phyloP scores from a whole-genome alignment of 2,113 vertebrate genomes.

The Trichechus manatus region DNA sequence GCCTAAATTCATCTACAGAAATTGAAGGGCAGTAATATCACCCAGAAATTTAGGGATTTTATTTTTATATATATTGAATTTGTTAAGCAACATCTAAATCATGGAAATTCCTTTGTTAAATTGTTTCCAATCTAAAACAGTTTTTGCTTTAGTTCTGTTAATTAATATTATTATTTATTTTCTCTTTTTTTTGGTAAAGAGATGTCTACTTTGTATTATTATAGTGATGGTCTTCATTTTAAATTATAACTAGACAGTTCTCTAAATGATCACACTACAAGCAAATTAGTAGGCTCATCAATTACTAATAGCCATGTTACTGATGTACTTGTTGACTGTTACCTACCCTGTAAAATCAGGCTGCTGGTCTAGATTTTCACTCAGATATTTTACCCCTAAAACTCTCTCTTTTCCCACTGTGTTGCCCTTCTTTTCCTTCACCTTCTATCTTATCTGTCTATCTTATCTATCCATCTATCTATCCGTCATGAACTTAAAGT shows the following conservation, averaged over 20 bases:
- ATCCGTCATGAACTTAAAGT: background rate
- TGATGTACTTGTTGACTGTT: background rate
- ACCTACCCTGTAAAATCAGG: background rate
- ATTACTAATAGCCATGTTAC: background rate
- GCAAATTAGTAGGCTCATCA: background rate
- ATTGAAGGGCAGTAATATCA: background rate
- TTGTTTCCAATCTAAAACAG: background rate
- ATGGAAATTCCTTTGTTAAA: background rate
- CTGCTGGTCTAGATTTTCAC: background rate
- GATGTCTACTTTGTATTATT: background rate
- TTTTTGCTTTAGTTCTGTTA: background rate
- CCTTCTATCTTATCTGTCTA: background rate
- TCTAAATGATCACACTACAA: background rate
- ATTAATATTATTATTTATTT: background rate
- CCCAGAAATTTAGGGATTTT: background rate
- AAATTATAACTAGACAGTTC: background rate
- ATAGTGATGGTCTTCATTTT: background rate
- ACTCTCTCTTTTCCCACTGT: background rate
- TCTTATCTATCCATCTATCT: no score
- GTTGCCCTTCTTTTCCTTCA: background rate
- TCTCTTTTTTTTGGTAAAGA: background rate
- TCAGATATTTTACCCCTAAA: background rate
- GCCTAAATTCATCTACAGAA: background rate
- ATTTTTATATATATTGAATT: background rate
- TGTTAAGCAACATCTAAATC: background rate